Conservation (phyloP, 1,140 invertebrate genomes). For the Camponotus vicinus region DNA sequence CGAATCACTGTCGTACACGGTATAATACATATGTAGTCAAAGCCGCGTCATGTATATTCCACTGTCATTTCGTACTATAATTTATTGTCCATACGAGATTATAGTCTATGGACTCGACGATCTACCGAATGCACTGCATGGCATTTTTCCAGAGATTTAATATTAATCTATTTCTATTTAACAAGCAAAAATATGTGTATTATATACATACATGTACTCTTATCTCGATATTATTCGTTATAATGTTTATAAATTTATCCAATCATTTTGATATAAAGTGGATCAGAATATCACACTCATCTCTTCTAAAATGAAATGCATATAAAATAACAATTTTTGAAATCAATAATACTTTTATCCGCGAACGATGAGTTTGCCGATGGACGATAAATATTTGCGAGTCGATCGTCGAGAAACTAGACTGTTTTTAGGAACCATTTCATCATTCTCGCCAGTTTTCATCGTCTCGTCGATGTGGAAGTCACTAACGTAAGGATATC, state of each 20-base stretch:
- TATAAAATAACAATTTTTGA: background rate
- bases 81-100: conserved; percentile 67
- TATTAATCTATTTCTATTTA: background rate
- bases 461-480: conserved; percentile 30
- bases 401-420: conserved; percentile 65
- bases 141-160: conserved; percentile 8
- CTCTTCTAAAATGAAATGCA: background rate
- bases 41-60: conserved; percentile 45
- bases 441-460: conserved; percentile 61
- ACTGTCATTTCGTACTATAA: conserved; percentile 45
- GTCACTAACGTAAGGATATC: conserved; percentile 38
- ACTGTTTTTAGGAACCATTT: conserved; percentile 52
- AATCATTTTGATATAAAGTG: background rate
- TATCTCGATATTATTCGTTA: background rate
- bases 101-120: conserved; percentile 60
- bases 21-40: conserved; percentile 47
- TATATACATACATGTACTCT: background rate
- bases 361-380: background rate
- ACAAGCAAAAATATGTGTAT: background rate
- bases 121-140: conserved; percentile 58
- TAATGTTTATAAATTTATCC: background rate
- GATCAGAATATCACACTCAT: background rate
- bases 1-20: conserved; percentile 35
- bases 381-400: conserved; percentile 17
- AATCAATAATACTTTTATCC: background rate